Base-by-base conservation (phyloP, 2,797 vertebrate species). In the Oryzias sinensis region DNA sequence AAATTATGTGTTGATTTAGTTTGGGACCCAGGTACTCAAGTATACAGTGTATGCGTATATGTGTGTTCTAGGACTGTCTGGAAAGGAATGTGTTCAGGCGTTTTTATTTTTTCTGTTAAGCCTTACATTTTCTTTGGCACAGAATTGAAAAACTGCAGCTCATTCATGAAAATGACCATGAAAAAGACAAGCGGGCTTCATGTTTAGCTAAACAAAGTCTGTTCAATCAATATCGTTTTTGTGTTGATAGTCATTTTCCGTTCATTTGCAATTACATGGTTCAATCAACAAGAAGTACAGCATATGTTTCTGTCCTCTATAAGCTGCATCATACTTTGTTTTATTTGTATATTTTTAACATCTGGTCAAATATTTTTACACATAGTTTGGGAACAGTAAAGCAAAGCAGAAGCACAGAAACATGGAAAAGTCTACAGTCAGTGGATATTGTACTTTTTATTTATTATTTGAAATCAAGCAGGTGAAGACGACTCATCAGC, bases 1-100 rank as follows among this genome's bases (percentile, higher is more conserved):
- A 81, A 82, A 75, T 72, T 53, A 37, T 68, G 55, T 79, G 74
- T 78, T 80, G 72, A 80, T 86, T 80, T 77, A 70, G 67, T 74
- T 85, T 84, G 56, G 71, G 29, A 48, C 46, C 61, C 62, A 63
- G 64, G 61, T 51, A 57, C 65, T 63, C 56, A 49, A 62, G 59
- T 60, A 56, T 47, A 72, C 51, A 68, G 18, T 37, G 6, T 50
- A 25, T 63, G 8, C 54, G 2, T 70, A 37, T 48, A 49, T 45
- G 4, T 54, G 56, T 49, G 27, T 44, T 25, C 70, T 18, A 13
- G n/a, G 42, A 54, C 41, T 25, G 56, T 69, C 37, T 56, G 27
- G 65, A 68, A 43, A 74, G 65, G 50, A 43, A 22, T 64, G 50
- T 51, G 42, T 62, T 68, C 51, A 76, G 53, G 45, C 20, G 20